Evolutionary conservation across 2,797 vertebrate species (phyloP).

Genomic region (Epinephelus coioides): DNA sequence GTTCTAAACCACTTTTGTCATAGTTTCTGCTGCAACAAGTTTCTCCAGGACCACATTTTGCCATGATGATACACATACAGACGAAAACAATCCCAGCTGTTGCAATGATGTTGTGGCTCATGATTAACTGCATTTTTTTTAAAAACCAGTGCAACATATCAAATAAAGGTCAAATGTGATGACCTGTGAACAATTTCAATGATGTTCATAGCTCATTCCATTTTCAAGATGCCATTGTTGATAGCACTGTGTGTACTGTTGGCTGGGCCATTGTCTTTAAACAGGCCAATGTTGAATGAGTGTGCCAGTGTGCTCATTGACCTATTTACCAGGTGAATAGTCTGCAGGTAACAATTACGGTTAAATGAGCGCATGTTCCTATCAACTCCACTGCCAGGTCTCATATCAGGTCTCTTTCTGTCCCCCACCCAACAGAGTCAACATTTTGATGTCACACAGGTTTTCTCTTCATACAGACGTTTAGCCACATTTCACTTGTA

Average conservation of each 20-base stretch:
- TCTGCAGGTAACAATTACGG: conserved; percentile 76
- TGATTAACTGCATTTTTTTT: no score
- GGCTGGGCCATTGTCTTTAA: conserved; percentile 34
- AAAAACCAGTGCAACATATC: no score
- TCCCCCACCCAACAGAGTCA: conserved; percentile 62
- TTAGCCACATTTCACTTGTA: conserved; percentile 26
- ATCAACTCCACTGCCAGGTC: conserved; percentile 65
- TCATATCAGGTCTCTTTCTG: conserved; percentile 66
- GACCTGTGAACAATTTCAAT: neutral
- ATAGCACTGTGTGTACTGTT: neutral
- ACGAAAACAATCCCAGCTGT: no score
- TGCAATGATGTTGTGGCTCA: no score
- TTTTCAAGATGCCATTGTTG: neutral
- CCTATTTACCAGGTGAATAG: conserved; percentile 76
- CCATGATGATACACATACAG: no score
- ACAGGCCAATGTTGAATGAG: conserved; percentile 39
- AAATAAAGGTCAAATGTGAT: no score
- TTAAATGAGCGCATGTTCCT: conserved; percentile 66
- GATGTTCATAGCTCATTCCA: neutral
- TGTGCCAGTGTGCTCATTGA: conserved; percentile 57
- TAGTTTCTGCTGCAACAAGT: no score
- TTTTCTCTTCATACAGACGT: conserved; percentile 34
- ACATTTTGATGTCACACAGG: conserved; percentile 49
- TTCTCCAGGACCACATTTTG: no score
- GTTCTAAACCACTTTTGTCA: no score